Evolutionary conservation across 2,888 invertebrate genomes (phyloP).

Genomic region (Lampropteryx suffumata): DNA sequence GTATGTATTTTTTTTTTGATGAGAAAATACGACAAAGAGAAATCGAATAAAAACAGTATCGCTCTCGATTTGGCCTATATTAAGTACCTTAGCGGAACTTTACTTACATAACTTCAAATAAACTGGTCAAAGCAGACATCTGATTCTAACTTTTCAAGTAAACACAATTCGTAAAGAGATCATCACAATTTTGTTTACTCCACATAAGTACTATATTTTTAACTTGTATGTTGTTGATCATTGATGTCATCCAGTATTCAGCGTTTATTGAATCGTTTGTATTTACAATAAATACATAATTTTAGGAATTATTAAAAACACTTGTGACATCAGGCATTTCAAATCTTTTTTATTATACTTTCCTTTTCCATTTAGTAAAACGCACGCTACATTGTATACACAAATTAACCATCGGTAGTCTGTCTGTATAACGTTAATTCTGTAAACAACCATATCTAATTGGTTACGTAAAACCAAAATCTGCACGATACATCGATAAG

Average conservation of each 20-base stretch:
- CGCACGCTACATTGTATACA: constrained; percentile 26
- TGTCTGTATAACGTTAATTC: constrained; percentile 11
- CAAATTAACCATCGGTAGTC: constrained; percentile 17
- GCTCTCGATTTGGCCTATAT: constrained; percentile 24
- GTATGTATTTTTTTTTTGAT: neutral
- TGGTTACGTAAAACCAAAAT: constrained; percentile 29
- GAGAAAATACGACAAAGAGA: constrained; percentile 8
- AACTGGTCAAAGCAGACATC: constrained; percentile 10
- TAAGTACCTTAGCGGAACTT: constrained; percentile 12
- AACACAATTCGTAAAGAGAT: neutral
- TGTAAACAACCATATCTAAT: constrained; percentile 24
- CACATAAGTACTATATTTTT: neutral
- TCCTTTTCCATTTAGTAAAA: constrained; percentile 30
- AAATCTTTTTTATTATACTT: constrained; percentile 27
- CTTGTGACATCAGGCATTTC: constrained; percentile 26
- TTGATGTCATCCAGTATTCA: constrained; percentile 20
- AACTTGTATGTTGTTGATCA: too few relatives aligned
- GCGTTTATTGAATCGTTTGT: constrained; percentile 20
- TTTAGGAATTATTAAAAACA: constrained; percentile 20
- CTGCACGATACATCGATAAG: constrained; percentile 20
- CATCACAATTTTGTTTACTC: neutral
- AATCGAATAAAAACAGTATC: constrained; percentile 17
- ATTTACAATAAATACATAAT: neutral
- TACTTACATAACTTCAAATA: constrained; percentile 21
- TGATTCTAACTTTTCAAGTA: neutral